Base-by-base conservation (phyloP, 2,797 vertebrate species). In the Microctenopoma steveboyesi region DNA sequence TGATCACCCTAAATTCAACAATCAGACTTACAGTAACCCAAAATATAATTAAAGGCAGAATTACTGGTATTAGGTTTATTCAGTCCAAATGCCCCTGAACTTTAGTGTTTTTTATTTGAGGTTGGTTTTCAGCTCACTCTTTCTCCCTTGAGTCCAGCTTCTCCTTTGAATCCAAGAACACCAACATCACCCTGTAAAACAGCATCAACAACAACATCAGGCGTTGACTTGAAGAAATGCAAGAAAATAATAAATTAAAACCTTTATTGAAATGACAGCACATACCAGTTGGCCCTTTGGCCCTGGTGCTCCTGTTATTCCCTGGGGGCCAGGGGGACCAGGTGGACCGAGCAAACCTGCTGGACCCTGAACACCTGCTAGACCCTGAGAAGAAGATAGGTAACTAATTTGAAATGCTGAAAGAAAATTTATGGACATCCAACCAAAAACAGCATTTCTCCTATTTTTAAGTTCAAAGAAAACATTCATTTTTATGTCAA, bases 231-330 rank as follows among this genome's bases (percentile, higher is more conserved):
- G 1, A 27, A 48, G 2, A 45, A n/a, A 39, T 5, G 16, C 53
- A 62, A 9, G 33, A 16, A n/a, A 43, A 46, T 37, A 5, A 55
- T 3, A 39, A 39, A 39, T 10, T 11, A 1, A 5, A 40, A 40
- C 12, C 33, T 40, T 40, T 3, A 40, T 40, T 47, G 2, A 39
- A 49, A 13, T 12, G 1, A 47, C 4, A 62, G 15, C 14, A 63
- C 0, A 88, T 95, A 99, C 98, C 94, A 93, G 43, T 88, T 96
- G 96, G 58, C 98, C 98, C 91, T 98, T 96, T 60, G 96, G 95
- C 68, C 98, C 98, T 0, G 89, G 74, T 49, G 89, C 82, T 82
- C 98, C 98, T 1, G 95, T 96, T 37, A 94, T 96, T 76, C 98
- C 98, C 77, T 98, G 97, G 16, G 97, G 94, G 54, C 98, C 98